Evolutionary conservation across 2,888 invertebrate genomes (phyloP).

Genomic region (Drosophila putrida): DNA sequence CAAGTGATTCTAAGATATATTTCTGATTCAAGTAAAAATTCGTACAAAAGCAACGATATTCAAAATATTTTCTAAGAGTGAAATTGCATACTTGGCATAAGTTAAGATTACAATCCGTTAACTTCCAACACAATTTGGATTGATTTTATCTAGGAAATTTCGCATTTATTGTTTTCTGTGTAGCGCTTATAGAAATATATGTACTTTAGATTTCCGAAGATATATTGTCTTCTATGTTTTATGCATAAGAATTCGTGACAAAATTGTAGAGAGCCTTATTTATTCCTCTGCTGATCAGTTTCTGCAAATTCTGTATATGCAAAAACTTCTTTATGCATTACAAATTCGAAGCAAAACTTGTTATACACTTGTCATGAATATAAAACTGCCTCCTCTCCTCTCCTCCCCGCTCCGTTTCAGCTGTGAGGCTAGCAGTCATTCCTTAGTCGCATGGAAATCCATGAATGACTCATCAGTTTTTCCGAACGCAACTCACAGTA

Average conservation of each 20-base stretch:
- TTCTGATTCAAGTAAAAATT: too few relatives aligned
- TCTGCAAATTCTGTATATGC: not conserved
- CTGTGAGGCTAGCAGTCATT: constrained; percentile 2
- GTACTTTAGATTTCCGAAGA: too few relatives aligned
- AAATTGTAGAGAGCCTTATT: not conserved
- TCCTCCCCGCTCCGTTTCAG: not conserved
- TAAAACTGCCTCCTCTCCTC: constrained; percentile 16
- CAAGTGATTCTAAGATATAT: too few relatives aligned
- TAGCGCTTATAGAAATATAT: too few relatives aligned
- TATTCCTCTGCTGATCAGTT: not conserved
- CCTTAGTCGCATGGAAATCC: constrained; percentile 18
- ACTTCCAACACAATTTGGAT: too few relatives aligned
- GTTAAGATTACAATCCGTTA: too few relatives aligned
- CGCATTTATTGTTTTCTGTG: too few relatives aligned
- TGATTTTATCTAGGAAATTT: too few relatives aligned
- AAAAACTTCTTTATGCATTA: not conserved
- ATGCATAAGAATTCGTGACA: constrained; percentile 1
- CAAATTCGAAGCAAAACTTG: constrained; percentile 7
- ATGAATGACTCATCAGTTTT: constrained; percentile 48
- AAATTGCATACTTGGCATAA: too few relatives aligned
- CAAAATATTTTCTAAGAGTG: too few relatives aligned
- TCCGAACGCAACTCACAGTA: constrained; percentile 1
- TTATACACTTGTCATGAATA: constrained; percentile 42
- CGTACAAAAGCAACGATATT: too few relatives aligned
- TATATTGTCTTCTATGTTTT: not conserved